These are phyloP conservation scores for Tenodera sinensis DNA, from an alignment of 2,888 invertebrate genomes.

Conservation along the genomic window DNA sequence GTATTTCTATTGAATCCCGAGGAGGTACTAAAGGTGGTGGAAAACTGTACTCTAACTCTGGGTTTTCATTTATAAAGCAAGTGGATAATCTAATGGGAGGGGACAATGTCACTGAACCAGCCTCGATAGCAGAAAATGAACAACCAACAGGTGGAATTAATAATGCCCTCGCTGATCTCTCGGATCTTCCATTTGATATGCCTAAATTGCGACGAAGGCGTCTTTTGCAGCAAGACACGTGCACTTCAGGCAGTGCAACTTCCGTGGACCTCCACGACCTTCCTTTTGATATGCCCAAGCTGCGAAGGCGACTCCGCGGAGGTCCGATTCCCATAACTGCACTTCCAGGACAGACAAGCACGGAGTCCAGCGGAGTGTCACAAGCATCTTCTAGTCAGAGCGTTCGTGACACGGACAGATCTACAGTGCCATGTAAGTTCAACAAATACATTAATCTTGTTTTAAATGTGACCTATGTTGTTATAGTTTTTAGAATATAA, in stretches of 20 bases:
- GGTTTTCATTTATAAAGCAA: conserved; percentile 36
- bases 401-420: conserved; percentile 67
- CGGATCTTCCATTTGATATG: conserved; percentile 84
- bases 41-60: conserved; percentile 32
- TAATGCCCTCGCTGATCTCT: conserved; percentile 34
- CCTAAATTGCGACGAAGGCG: conserved; percentile 71
- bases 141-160: conserved; percentile 11
- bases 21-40: conserved; percentile 70
- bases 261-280: conserved; percentile 76
- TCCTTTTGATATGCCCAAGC: conserved; percentile 90
- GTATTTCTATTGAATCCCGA: conserved; percentile 80
- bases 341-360: conserved; percentile 41
- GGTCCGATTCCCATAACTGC: neutral
- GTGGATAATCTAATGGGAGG: conserved; percentile 43
- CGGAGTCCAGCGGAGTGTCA: conserved; percentile 68
- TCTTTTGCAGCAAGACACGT: conserved; percentile 49
- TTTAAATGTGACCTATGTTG: neutral
- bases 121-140: conserved; percentile 39
- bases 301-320: conserved; percentile 66
- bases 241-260: conserved; percentile 68
- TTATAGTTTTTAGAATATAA: too few relatives aligned
- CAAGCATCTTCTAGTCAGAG: conserved; percentile 81
- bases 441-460: neutral
- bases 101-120: conserved; percentile 43
- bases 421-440: conserved; percentile 48